Percentiles rank a stretch among this genome's conserved stretches.
phyloP scores from a whole-genome alignment of 2,113 vertebrate genomes.

The Hippopotamus amphibius region DNA sequence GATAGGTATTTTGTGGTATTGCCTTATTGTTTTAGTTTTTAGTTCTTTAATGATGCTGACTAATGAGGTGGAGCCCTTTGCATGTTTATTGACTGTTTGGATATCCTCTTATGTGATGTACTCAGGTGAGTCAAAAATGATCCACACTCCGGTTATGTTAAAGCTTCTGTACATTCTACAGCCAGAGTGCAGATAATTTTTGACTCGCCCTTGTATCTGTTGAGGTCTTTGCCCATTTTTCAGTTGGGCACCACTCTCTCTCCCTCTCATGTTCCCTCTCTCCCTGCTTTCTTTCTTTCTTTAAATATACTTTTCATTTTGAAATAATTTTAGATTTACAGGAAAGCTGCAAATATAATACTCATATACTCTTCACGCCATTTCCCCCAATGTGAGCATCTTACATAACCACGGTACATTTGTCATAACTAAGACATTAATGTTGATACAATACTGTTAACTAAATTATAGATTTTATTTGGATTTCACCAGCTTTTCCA shows the following conservation, averaged over 20 bases:
- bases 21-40: background rate
- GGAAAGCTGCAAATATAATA: conserved; percentile 16
- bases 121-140: too few species aligned
- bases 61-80: background rate
- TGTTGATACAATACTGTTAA: background rate
- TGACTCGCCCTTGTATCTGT: background rate
- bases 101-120: background rate
- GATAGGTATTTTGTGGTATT: background rate
- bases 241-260: background rate
- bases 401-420: background rate
- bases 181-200: too few species aligned
- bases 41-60: background rate
- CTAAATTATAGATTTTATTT: background rate
- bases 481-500: background rate
- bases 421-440: background rate
- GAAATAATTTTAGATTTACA: background rate
- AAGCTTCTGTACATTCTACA: too few species aligned
- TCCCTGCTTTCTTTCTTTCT: background rate
- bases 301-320: background rate
- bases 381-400: background rate
- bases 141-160: too few species aligned
- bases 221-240: background rate
- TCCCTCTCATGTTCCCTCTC: background rate
- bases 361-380: background rate
- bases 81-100: background rate